These are phyloP conservation scores for Accipiter virgatus DNA, from an alignment of 2,113 vertebrate genomes.

Conservation along the genomic window DNA sequence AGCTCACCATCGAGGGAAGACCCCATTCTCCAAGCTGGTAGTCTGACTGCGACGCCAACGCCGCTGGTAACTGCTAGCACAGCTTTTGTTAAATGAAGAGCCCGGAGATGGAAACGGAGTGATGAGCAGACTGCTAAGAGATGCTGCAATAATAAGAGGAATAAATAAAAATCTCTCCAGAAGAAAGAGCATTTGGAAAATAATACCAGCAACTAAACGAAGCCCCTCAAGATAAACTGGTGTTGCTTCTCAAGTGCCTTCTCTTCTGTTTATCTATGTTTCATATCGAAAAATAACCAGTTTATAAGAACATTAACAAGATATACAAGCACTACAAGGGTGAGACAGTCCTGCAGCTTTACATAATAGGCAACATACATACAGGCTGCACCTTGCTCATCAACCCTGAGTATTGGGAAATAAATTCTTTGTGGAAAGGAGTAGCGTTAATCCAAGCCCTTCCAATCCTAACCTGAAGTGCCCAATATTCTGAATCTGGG, in stretches of 20 bases:
- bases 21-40: conserved; percentile 96
- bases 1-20: conserved; percentile 95
- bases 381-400: background rate
- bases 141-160: conserved; percentile 77
- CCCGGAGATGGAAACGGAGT: conserved; percentile 95
- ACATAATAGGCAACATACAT: background rate
- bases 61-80: conserved; percentile 96
- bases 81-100: conserved; percentile 94
- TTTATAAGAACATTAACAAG: background rate
- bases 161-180: background rate
- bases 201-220: background rate
- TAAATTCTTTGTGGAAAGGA: background rate
- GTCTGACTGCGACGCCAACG: conserved; percentile 98
- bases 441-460: background rate
- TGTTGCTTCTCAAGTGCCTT: background rate
- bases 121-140: conserved; percentile 95
- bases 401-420: background rate
- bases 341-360: conserved; percentile 13
- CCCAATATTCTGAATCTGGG: background rate
- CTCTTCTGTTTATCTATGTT: background rate
- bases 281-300: background rate
- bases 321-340: background rate
- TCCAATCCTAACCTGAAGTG: background rate
- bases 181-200: background rate
- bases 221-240: background rate